phyloP scores from a whole-genome alignment of 2,113 vertebrate species.

The Notiomystis cincta region DNA sequence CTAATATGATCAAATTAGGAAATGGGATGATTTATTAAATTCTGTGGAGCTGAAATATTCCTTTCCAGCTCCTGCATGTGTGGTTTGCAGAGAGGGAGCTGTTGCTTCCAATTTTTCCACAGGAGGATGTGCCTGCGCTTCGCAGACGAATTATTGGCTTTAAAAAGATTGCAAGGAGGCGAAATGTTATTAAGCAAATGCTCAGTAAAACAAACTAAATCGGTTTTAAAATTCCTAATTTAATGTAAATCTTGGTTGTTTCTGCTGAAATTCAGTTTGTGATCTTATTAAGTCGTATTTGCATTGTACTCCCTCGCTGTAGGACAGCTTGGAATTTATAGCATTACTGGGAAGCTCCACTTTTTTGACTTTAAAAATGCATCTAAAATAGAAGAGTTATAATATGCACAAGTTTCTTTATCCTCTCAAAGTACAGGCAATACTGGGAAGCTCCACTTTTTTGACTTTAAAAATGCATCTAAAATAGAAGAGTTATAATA shows the following conservation, averaged over 20 bases:
- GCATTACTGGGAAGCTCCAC: background rate
- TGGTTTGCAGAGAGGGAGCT: conserved; percentile 80
- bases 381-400: background rate
- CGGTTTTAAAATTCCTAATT: conserved; percentile 82
- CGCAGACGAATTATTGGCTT: conserved; percentile 80
- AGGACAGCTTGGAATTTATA: conserved; percentile 79
- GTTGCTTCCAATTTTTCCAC: conserved; percentile 83
- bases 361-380: background rate
- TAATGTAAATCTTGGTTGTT: conserved; percentile 83
- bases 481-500: conserved; percentile 49
- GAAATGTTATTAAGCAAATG: conserved; percentile 88
- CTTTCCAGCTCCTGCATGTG: conserved; percentile 75
- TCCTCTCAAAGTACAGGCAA: background rate
- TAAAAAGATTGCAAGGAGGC: conserved; percentile 80
- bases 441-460: background rate
- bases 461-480: background rate
- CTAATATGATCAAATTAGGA: conserved; percentile 89
- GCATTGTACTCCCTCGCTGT: conserved; percentile 75
- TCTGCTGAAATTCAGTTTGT: conserved; percentile 81
- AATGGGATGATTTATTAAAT: conserved; percentile 88
- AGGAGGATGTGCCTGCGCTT: conserved; percentile 70
- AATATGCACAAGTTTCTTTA: background rate
- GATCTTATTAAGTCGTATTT: conserved; percentile 84
- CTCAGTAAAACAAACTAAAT: conserved; percentile 87
- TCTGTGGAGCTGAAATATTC: conserved; percentile 80